Conservation (phyloP, 2,888 invertebrate species). For the Homarus gammarus region DNA sequence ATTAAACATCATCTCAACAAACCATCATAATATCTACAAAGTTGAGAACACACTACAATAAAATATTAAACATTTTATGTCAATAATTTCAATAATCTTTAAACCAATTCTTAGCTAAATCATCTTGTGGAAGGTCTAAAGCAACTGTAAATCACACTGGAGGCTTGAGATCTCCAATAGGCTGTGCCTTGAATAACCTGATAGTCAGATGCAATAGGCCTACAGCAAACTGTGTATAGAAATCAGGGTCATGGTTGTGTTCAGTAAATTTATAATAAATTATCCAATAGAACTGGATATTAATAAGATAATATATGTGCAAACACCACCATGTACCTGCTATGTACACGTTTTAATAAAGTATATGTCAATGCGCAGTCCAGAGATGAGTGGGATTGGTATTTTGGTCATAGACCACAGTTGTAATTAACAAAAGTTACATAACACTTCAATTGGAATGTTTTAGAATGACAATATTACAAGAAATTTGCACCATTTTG, state of each 20-base stretch:
- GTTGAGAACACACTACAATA: constrained; percentile 64
- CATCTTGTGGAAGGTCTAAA: constrained; percentile 49
- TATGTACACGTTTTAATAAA: constrained; percentile 56
- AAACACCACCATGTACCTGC: constrained; percentile 70
- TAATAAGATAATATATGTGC: constrained; percentile 58
- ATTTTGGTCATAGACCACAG: constrained; percentile 49
- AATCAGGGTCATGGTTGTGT: constrained; percentile 70
- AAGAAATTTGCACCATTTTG: constrained; percentile 71
- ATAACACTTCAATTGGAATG: constrained; percentile 73
- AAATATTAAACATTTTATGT: constrained; percentile 46
- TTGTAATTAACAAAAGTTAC: constrained; percentile 64
- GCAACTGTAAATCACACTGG: constrained; percentile 68
- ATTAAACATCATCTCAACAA: constrained; percentile 68
- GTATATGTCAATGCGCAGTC: constrained; percentile 64
- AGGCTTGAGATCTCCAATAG: constrained; percentile 56
- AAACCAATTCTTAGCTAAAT: constrained; percentile 63
- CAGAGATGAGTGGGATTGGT: constrained; percentile 64
- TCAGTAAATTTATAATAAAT: constrained; percentile 63
- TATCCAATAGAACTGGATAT: constrained; percentile 73
- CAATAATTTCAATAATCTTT: constrained; percentile 59
- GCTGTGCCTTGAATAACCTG: constrained; percentile 64
- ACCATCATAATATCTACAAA: constrained; percentile 71
- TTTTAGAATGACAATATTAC: constrained; percentile 60
- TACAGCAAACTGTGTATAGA: constrained; percentile 49
- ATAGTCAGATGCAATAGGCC: constrained; percentile 50